These are phyloP conservation scores for Hypselothyrea guttata DNA, from an alignment of 2,888 invertebrate genomes.

Conservation along the genomic window DNA sequence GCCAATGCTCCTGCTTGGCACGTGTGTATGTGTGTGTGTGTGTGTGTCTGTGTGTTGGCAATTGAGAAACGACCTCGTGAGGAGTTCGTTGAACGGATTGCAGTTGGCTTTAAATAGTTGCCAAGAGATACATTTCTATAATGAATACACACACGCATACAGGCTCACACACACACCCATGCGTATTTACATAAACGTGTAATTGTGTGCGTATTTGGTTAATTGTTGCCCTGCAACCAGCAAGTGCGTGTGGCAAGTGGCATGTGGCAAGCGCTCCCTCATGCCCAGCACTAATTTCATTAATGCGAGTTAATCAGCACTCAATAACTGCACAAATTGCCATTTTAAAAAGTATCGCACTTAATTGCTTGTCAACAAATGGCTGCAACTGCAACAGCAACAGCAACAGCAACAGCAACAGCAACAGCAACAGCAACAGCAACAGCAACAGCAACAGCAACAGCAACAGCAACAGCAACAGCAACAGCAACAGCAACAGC, in stretches of 20 bases:
- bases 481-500: too few relatives aligned
- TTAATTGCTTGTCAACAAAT: too few relatives aligned
- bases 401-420: too few relatives aligned
- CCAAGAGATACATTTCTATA: conserved; percentile 50
- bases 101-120: conserved; percentile 41
- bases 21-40: conserved; percentile 12
- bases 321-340: neutral
- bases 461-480: too few relatives aligned
- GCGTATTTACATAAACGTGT: neutral
- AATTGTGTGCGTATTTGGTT: conserved; percentile 17
- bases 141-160: conserved; percentile 27
- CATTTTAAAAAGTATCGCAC: neutral
- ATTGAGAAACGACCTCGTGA: conserved; percentile 55
- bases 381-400: too few relatives aligned
- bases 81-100: conserved; percentile 70
- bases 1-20: conserved; percentile 45
- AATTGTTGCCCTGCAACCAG: conserved; percentile 39
- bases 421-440: too few relatives aligned
- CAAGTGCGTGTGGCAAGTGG: conserved; percentile 5
- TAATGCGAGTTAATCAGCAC: conserved; percentile 21
- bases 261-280: conserved; percentile 11
- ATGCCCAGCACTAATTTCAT: conserved; percentile 24
- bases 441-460: too few relatives aligned
- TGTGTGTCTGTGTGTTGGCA: conserved; percentile 28
- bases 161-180: conserved; percentile 1